Base-by-base conservation (phyloP, 2,113 vertebrate genomes). In the Salvator merianae region DNA sequence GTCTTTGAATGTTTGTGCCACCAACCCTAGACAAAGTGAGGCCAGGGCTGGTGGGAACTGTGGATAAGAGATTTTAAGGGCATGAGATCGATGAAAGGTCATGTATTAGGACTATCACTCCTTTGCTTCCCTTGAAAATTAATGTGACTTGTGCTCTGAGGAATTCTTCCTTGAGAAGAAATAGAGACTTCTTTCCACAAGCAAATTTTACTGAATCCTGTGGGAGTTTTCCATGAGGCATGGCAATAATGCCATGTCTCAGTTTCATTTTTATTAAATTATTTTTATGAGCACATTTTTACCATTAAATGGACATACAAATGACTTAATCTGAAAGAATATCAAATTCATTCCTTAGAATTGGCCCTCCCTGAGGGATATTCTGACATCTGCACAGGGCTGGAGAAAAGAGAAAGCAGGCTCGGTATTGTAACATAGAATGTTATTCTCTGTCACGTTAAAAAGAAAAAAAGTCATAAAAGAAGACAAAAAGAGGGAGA, bases 301-400 rank as follows among this genome's bases (percentile, higher is more conserved):
- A 13, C 55, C 79, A 78, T 74, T 71, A 43, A 83, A 32, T 66
- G 10, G 47, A 68, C 36, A 92, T 88, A 88, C 69, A 8, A 89
- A 91, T 84, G 4, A 79, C 32, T 87, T 86, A 73, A 79, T 89
- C 77, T 87, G 68, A 89, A 86, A 88, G 83, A 88, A 70, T 32
- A 34, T 77, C 84, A 90, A 88, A 84, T 88, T 90, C 79, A 86
- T 40, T 5, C 24, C 34, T 47, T 68, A 65, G 84, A 87, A 62
- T 0, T 71, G 0, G 13, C 7, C 22, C 24, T 77, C 24, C 85
- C n/a, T 36, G 84, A 63, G 88, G 20, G 55, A 53, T 87, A 55
- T 71, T 87, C 47, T 18, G 47, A 34, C 68, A 71, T 36, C 50
- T 13, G 68, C 74, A 32, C 14, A 81, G 40, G 38, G 1, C 87